phyloP scores from a whole-genome alignment of 2,113 vertebrate species.

The Eulacestoma nigropectus region DNA sequence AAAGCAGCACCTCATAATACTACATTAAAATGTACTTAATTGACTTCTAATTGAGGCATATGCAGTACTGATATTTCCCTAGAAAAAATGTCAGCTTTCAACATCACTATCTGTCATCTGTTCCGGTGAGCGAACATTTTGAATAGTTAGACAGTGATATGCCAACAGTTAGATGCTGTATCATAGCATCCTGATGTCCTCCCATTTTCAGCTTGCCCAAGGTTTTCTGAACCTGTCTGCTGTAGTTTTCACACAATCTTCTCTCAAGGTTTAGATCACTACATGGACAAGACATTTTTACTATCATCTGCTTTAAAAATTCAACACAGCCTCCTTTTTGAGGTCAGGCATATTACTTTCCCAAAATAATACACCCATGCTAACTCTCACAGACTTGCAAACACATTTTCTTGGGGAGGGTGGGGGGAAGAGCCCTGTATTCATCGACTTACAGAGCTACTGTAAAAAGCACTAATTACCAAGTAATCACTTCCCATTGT shows the following conservation, averaged over 20 bases:
- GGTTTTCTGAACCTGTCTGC: background rate
- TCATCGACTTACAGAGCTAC: background rate
- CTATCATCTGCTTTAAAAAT: background rate
- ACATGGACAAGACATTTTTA: background rate
- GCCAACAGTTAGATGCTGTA: background rate
- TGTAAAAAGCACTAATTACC: background rate
- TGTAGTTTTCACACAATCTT: background rate
- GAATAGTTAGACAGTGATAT: background rate
- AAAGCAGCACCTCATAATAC: background rate
- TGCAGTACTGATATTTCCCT: background rate
- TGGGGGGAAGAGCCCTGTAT: rapidly evolving
- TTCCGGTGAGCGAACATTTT: rapidly evolving
- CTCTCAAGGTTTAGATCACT: background rate
- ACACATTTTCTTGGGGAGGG: background rate
- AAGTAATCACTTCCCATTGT: background rate
- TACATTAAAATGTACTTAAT: background rate
- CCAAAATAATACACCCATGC: background rate
- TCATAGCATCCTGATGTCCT: background rate
- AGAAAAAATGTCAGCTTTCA: background rate
- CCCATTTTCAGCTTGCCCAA: background rate
- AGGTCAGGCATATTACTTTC: background rate
- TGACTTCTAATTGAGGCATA: background rate
- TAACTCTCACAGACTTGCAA: background rate
- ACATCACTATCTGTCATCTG: background rate
- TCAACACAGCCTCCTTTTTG: background rate